Base-by-base conservation (phyloP, 2,888 invertebrate genomes). In the Eremobia ochroleuca region DNA sequence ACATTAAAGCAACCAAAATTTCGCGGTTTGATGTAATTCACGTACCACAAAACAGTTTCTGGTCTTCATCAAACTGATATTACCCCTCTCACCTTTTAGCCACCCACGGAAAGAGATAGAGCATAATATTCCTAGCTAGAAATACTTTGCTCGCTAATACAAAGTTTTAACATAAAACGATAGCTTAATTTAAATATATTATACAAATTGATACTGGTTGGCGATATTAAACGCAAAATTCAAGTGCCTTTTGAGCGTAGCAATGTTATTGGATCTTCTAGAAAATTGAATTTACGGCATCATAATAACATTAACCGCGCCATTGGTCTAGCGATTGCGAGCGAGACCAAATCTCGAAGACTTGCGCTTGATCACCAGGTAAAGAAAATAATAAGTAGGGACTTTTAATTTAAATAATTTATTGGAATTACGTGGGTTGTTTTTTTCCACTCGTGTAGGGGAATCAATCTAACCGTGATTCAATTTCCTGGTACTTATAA, bases 191-290 rank as follows among this genome's bases (percentile, higher is more conserved):
- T 79, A 72, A 82, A 79, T 82, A 79, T 79, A 82, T 82, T 79
- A 82, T 73, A 73, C 75, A 77, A 77, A 82, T 77, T 82, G 85
- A 85, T 77, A 71, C 76, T 67, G 79, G 72, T 82, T 74, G 77
- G 73, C 65, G 79, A 85, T 76, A 85, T 85, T 85, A 75, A 85
- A 82, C 82, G 76, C 74, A 79, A 85, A 85, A 77, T 77, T 83
- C 75, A 73, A 85, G 77, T 76, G 71, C 83, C 77, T 85, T 85
- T 82, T 75, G 73, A 81, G 59, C 72, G 62, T 75, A 75, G 69
- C 52, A 66, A 71, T 82, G 69, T 75, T 77, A 85, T 85, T 85
- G 82, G 66, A 85, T 85, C 62, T 76, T 69, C 73, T 84, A 71
- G 69, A 65, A 85, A 85, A 85, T 85, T 85, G 67, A 85, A 83